phyloP scores from a whole-genome alignment of 2,888 invertebrate species.

The Laspeyria flexula region DNA sequence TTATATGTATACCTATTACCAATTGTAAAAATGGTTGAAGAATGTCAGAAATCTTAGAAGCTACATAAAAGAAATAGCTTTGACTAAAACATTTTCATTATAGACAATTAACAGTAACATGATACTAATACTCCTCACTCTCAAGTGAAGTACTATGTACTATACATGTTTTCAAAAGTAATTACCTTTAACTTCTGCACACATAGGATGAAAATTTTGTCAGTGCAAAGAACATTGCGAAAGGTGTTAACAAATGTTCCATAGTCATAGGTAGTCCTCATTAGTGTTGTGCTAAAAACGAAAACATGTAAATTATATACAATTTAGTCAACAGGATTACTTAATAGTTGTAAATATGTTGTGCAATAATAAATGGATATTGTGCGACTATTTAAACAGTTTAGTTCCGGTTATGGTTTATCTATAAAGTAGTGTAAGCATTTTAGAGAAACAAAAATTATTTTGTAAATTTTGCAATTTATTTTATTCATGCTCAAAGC shows the following conservation, averaged over 20 bases:
- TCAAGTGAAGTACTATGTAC: too few relatives aligned
- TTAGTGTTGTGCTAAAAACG: conserved; percentile 78
- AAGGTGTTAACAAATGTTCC: conserved; percentile 64
- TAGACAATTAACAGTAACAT: too few relatives aligned
- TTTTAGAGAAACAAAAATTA: too few relatives aligned
- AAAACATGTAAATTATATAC: conserved; percentile 76
- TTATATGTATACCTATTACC: too few relatives aligned
- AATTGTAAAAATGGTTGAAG: too few relatives aligned
- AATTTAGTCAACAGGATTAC: conserved; percentile 59
- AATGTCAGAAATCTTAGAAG: too few relatives aligned
- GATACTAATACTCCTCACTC: too few relatives aligned
- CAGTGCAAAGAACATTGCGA: conserved; percentile 50
- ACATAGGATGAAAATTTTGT: conserved; percentile 28
- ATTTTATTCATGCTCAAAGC: too few relatives aligned
- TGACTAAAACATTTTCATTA: too few relatives aligned
- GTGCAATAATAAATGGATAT: conserved; percentile 17
- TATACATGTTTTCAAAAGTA: conserved; percentile 12
- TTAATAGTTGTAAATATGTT: conserved; percentile 47
- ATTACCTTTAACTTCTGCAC: conserved; percentile 13
- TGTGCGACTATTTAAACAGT: neutral
- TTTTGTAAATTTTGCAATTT: too few relatives aligned
- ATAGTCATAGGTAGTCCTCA: conserved; percentile 58
- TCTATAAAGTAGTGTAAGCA: too few relatives aligned
- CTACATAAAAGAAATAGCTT: too few relatives aligned
- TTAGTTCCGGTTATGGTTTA: neutral